These are phyloP conservation scores for Tachina lurida DNA, from an alignment of 2,888 invertebrate genomes.

Conservation along the genomic window DNA sequence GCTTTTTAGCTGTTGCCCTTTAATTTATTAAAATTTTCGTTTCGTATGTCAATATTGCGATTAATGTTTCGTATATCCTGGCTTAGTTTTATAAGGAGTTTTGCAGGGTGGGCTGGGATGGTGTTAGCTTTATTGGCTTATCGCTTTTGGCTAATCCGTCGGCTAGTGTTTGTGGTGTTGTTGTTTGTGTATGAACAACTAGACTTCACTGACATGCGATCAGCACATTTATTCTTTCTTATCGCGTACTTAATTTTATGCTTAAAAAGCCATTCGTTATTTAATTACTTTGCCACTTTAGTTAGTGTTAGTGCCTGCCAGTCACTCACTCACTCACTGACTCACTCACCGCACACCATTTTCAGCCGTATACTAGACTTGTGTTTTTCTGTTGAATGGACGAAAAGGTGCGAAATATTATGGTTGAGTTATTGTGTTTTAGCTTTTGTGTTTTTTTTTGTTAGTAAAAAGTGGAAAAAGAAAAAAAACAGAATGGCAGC, in stretches of 20 bases:
- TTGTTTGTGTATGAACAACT: conserved; percentile 35
- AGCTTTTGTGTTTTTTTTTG: conserved; percentile 2
- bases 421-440: conserved; percentile 62
- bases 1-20: conserved; percentile 34
- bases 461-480: not conserved
- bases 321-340: conserved; percentile 18
- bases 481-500: conserved; percentile 35
- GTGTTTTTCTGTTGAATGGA: conserved; percentile 54
- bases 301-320: conserved; percentile 43
- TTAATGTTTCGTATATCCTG: conserved; percentile 52
- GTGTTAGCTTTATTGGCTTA: conserved; percentile 69
- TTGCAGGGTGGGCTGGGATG: conserved; percentile 9
- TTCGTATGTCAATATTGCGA: conserved; percentile 48
- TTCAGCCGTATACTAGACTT: conserved; percentile 7
- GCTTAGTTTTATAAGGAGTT: conserved; percentile 2
- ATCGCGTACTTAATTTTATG: conserved; percentile 71
- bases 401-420: conserved; percentile 72
- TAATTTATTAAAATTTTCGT: conserved; percentile 19
- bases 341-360: not conserved
- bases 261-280: conserved; percentile 72
- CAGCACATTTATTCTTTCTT: conserved; percentile 71
- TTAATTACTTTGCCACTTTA: conserved; percentile 72
- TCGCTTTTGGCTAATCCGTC: conserved; percentile 76
- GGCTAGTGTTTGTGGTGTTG: conserved; percentile 17
- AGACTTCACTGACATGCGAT: conserved; percentile 69